Conservation (phyloP, 2,113 vertebrate species). For the Setophaga petechia region DNA sequence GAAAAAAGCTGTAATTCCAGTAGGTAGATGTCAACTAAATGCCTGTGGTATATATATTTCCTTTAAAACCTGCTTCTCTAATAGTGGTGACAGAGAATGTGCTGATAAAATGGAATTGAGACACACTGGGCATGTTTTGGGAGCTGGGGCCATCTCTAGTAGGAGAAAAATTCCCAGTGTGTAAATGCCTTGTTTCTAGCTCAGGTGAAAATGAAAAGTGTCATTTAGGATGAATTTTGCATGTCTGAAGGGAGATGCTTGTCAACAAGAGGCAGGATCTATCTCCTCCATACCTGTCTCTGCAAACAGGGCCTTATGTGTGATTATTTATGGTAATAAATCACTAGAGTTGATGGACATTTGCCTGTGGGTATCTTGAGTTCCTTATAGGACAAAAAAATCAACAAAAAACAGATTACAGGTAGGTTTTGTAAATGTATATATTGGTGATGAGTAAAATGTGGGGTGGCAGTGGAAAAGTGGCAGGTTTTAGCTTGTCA, state of each 20-base stretch:
- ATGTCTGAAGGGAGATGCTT: background rate
- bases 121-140: background rate
- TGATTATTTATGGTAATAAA: background rate
- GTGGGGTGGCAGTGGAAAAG: background rate
- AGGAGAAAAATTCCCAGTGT: background rate
- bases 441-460: background rate
- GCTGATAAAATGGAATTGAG: background rate
- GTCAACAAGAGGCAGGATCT: background rate
- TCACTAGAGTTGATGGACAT: background rate
- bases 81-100: background rate
- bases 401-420: background rate
- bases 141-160: background rate
- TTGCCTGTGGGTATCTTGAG: background rate
- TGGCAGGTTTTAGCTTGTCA: background rate
- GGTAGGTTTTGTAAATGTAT: background rate
- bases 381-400: background rate
- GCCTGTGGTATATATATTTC: background rate
- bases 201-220: background rate
- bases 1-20: background rate
- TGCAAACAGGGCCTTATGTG: background rate
- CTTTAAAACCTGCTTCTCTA: background rate
- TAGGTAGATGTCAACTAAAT: background rate
- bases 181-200: background rate
- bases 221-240: background rate
- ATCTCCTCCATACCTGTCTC: background rate